Evolutionary conservation across 2,113 vertebrate genomes (phyloP), one percentile per base, ranked within the genome.

Genomic region (Struthio camelus): DNA sequence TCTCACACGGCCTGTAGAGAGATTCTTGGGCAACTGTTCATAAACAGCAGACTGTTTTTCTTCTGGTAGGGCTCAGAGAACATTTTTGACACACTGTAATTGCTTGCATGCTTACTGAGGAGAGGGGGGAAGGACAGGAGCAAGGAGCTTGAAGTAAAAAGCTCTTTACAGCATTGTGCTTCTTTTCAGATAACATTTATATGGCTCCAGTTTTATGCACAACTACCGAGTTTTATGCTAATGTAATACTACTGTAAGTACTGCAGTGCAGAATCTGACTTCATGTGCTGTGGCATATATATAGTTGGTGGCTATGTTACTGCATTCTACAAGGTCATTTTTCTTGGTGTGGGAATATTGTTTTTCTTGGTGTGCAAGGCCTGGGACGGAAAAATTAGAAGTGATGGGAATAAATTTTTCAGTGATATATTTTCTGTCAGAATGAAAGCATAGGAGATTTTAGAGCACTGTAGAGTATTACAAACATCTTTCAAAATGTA

Each of bases 291-390:
- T 14, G 62, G 78, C 84, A 61, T 69, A 87, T 69, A 87, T 95
- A 93, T 72, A 87, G 89, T 85, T 89, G 89, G 93, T 95, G 95
- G 93, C 89, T 95, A 89, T 75, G 80, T 46, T 92, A 84, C 94
- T 92, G 25, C 61, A 24, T 87, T 91, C 86, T 44, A 93, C 75
- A 85, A 69, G 66, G 70, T 34, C 84, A 89, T 96, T 96, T 96
- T 85, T 95, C 93, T 91, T 95, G 89, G 65, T 92, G 56, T 46
- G 22, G 87, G 80, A 95, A 56, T 70, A 44, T 56, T 91, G 93
- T 95, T 96, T 94, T 96, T 95, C 94, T 96, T 96, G 93, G 89
- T 95, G 80, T 48, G 65, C 80, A 56, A 84, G 61, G 54, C 61
- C 51, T 40, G 80, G 86, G 76, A 25, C 4, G 89, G 91, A 93